Evolutionary conservation across 2,888 invertebrate species (phyloP).

Genomic region (Amblyjoppa proteus): DNA sequence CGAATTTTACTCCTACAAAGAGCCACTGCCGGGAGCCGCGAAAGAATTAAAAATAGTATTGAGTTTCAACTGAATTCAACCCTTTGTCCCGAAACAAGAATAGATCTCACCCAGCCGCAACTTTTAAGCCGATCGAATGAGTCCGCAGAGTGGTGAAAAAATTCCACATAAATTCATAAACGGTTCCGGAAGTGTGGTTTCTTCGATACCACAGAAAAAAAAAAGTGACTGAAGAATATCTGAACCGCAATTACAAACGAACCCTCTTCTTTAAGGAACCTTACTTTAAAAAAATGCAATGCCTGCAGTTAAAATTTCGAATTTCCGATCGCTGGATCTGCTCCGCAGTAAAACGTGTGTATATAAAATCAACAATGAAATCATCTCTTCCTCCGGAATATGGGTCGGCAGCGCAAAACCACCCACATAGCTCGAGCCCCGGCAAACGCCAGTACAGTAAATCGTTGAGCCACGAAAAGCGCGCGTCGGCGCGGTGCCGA

Average conservation of each 20-base stretch:
- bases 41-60: background rate
- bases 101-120: background rate
- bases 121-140: too few species aligned
- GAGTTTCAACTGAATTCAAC: background rate
- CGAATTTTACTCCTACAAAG: slow-evolving; percentile 3
- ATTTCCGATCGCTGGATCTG: background rate
- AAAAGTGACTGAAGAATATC: too few species aligned
- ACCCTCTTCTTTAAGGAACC: too few species aligned
- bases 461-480: slow-evolving; percentile 20
- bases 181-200: too few species aligned
- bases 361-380: slow-evolving; percentile 46
- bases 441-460: background rate
- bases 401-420: slow-evolving; percentile 19
- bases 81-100: background rate
- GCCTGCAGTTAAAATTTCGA: background rate
- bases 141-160: too few species aligned
- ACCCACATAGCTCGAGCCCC: slow-evolving; percentile 6
- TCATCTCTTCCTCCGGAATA: slow-evolving; percentile 25
- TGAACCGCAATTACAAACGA: background rate
- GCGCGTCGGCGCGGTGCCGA: slow-evolving; percentile 12
- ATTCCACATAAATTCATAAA: too few species aligned
- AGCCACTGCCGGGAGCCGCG: background rate
- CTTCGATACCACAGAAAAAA: too few species aligned
- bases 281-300: background rate
- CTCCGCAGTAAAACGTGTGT: background rate